Percentiles rank a stretch among this genome's conserved stretches.
These are phyloP conservation scores for Myxocyprinus asiaticus DNA, from an alignment of 2,113 vertebrate genomes.

Conservation along the genomic window DNA sequence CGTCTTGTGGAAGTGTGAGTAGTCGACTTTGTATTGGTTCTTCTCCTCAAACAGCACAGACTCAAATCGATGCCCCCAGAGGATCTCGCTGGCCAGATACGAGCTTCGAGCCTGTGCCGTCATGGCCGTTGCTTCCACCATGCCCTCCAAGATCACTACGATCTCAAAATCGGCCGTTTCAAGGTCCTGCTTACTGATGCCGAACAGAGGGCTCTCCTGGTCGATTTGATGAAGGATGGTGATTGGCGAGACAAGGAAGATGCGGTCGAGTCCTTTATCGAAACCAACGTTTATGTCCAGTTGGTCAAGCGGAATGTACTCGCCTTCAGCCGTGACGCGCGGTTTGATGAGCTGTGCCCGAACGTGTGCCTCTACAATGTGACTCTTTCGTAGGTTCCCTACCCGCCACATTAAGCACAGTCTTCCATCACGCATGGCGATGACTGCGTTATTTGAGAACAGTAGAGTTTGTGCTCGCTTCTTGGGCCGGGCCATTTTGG, in stretches of 20 bases:
- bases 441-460: constrained; percentile 92
- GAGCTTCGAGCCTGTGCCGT: constrained; percentile 97
- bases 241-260: constrained; percentile 95
- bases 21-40: constrained; percentile 96
- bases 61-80: constrained; percentile 97
- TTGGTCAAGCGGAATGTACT: constrained; percentile 96
- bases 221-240: constrained; percentile 96
- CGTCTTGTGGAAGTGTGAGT: constrained; percentile 97
- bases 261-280: constrained; percentile 96
- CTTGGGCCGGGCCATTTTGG: constrained; percentile 98
- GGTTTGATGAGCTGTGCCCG: constrained; percentile 95
- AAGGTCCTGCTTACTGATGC: constrained; percentile 91
- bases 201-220: constrained; percentile 90
- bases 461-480: constrained; percentile 93
- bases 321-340: constrained; percentile 91
- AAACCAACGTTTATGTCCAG: constrained; percentile 97
- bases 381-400: constrained; percentile 94
- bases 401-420: constrained; percentile 97
- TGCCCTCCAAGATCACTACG: constrained; percentile 96
- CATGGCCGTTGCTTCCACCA: constrained; percentile 98
- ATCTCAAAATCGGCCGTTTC: constrained; percentile 94
- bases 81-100: constrained; percentile 91
- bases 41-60: constrained; percentile 96
- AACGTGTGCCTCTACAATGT: constrained; percentile 97
- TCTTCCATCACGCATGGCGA: constrained; percentile 94